Percentiles rank a stretch among this genome's conserved stretches.
These are phyloP conservation scores for Tragelaphus buxtoni DNA, from an alignment of 2,113 vertebrate genomes.

Conservation along the genomic window DNA sequence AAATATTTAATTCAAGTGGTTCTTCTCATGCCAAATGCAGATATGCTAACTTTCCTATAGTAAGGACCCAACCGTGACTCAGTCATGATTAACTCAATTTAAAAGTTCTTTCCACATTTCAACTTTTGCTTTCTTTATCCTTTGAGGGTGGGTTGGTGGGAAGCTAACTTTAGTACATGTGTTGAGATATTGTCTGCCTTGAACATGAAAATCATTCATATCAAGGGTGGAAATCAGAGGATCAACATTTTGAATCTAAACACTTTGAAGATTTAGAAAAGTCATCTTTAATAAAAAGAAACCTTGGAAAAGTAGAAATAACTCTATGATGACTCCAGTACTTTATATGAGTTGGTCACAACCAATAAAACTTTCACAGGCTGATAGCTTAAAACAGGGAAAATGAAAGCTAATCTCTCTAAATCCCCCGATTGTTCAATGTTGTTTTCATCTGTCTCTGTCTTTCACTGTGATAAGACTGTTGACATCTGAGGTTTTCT, in stretches of 20 bases:
- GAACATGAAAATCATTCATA: slow-evolving; percentile 16
- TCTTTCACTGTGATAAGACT: slow-evolving; percentile 21
- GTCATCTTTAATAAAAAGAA: background rate
- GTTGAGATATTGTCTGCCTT: background rate
- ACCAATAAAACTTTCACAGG: background rate
- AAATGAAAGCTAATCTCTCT: background rate
- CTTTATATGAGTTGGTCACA: background rate
- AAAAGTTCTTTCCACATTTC: background rate
- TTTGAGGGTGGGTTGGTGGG: background rate
- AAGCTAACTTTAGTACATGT: background rate
- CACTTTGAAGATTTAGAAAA: background rate
- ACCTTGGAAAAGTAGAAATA: background rate
- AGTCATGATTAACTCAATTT: background rate
- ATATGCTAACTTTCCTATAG: background rate
- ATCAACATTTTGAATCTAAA: background rate
- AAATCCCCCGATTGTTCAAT: background rate
- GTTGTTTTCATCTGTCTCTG: background rate
- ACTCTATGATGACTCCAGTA: background rate
- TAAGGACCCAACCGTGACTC: background rate
- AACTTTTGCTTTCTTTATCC: background rate
- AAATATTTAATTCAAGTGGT: background rate
- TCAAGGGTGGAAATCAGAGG: background rate
- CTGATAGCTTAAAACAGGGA: background rate
- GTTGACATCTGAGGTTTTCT: background rate
- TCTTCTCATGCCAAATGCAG: background rate